Evolutionary conservation across 2,113 vertebrate genomes (phyloP), one percentile per base, ranked within the genome.

Genomic region (Taxidea taxus): DNA sequence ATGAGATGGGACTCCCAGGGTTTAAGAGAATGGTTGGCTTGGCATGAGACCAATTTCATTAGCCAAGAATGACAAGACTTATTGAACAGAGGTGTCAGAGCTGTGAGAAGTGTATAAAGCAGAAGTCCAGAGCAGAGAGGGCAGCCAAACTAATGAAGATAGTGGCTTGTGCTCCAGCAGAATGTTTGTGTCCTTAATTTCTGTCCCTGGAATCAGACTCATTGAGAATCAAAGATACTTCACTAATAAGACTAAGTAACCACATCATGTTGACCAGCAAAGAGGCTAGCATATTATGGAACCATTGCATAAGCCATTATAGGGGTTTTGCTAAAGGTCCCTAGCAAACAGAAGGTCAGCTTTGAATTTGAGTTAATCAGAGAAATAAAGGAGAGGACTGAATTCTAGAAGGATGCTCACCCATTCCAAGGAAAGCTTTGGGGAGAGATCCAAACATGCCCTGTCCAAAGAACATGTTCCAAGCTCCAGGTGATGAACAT

Each of bases 21-120:
- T 94, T 85, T 72, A 64, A 98, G 90, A 94, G 97, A 95, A 96
- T 94, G 84, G 75, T 83, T 88, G 84, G 60, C 39, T 96, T 97
- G 98, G 97, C 97, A 49, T 75, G 87, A 88, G 75, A 56, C 97
- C 98, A 95, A 85, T 95, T 96, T 92, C 96, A 90, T 96, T 96
- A 96, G 98, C 94, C 97, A 96, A 96, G 95, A 97, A 96, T 97
- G 97, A 97, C 94, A 98, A 95, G 94, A 90, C 44, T 29, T 82
- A 96, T 91, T 96, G 95, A 92, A 62, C 44, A 83, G 90, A 97
- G 96, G 97, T 98, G 97, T 98, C 95, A 94, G 94, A 94, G 42
- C 87, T 94, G 60, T 97, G 95, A 96, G 95, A 90, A 92, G 95
- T 88, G 15, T 77, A 47, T 91, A 86, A 74, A 94, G 93, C 97